These are phyloP conservation scores for Gorsachius goisagi DNA, from an alignment of 2,113 vertebrate species.

Conservation along the genomic window DNA sequence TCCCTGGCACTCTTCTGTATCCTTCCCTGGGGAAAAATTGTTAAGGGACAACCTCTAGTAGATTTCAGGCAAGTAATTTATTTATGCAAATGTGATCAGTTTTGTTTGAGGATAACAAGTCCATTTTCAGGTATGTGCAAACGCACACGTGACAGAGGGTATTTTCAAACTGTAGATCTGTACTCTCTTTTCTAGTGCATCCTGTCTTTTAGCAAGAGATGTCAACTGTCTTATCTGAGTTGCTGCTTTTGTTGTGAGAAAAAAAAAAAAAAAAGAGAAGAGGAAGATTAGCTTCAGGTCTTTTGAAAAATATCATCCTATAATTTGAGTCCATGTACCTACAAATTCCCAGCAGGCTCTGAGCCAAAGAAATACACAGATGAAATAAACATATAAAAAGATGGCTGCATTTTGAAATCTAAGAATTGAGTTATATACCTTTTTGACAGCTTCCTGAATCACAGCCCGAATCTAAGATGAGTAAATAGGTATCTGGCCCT, in stretches of 20 bases:
- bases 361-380: slow-evolving; percentile 69
- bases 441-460: slow-evolving; percentile 80
- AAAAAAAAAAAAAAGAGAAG: neutral
- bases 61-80: neutral
- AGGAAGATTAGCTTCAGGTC: slow-evolving; percentile 67
- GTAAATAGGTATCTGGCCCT: slow-evolving; percentile 77
- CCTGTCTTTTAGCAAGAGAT: neutral
- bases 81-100: neutral
- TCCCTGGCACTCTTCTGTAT: neutral
- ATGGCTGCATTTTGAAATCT: slow-evolving; percentile 69
- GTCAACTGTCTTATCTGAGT: neutral
- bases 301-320: slow-evolving; percentile 67
- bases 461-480: slow-evolving; percentile 67
- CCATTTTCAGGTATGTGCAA: neutral
- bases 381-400: slow-evolving; percentile 73
- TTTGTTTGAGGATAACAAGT: neutral
- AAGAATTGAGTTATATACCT: slow-evolving; percentile 78
- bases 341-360: slow-evolving; percentile 67
- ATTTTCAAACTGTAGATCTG: neutral
- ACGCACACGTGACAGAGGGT: accelerated
- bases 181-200: neutral
- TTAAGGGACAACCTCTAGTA: neutral
- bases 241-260: slow-evolving; percentile 61
- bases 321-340: slow-evolving; percentile 73
- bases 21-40: neutral